Conservation (phyloP, 1,140 invertebrate species). For the Neelides sp. region DNA sequence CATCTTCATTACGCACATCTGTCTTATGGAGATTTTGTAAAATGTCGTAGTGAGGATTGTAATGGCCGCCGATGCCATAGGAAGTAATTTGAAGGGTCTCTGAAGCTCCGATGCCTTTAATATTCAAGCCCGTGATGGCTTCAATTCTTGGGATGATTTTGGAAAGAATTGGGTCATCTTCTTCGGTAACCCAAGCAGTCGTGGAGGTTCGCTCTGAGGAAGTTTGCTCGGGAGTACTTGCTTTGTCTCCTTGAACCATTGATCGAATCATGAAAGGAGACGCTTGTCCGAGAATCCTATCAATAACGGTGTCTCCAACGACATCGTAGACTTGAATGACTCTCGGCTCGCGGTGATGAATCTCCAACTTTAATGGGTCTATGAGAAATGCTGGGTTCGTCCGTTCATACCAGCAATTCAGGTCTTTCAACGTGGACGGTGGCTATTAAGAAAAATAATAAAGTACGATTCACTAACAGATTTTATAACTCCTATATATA, state of each 20-base stretch:
- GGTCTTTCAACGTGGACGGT: slow-evolving; percentile 18
- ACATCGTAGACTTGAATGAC: slow-evolving; percentile 43
- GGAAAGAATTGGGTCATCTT: slow-evolving; percentile 33
- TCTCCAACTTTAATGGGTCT: slow-evolving; percentile 42
- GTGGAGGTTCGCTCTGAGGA: slow-evolving; percentile 35
- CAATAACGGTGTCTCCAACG: slow-evolving; percentile 39
- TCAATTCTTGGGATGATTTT: slow-evolving; percentile 37
- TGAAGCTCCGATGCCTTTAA: slow-evolving; percentile 25
- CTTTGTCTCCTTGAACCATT: slow-evolving; percentile 43
- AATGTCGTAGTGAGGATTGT: slow-evolving; percentile 53
- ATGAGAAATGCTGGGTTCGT: slow-evolving; percentile 37
- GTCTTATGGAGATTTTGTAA: slow-evolving; percentile 21
- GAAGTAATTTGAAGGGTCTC: slow-evolving; percentile 40
- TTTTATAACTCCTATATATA: no score
- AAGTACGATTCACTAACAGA: no score
- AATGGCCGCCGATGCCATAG: slow-evolving; percentile 54
- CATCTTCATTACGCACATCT: not conserved
- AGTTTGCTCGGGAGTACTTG: slow-evolving; percentile 24
- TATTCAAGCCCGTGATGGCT: slow-evolving; percentile 34
- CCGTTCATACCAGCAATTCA: slow-evolving; percentile 32
- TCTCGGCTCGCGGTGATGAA: slow-evolving; percentile 38
- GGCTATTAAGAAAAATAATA: no score
- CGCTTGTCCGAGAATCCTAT: slow-evolving; percentile 38
- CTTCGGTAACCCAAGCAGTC: slow-evolving; percentile 41
- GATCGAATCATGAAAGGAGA: slow-evolving; percentile 40